A percentile compares a stretch with the other conserved stretches of the same genome.
These are phyloP conservation scores for Corynorhinus townsendii DNA, from an alignment of 2,113 vertebrate genomes.

Conservation along the genomic window DNA sequence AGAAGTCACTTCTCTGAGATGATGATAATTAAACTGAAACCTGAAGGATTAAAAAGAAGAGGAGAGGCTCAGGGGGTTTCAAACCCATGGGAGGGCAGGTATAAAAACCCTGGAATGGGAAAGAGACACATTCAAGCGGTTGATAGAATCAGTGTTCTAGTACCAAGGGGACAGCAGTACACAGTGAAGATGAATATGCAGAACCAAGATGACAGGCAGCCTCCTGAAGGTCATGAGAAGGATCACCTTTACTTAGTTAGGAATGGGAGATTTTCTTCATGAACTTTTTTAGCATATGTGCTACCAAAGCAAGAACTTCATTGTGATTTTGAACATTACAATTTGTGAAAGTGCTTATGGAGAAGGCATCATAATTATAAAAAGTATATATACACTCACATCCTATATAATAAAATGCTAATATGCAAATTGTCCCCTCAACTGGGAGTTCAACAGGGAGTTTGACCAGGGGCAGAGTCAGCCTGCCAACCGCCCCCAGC, in stretches of 20 bases:
- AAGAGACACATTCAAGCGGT: not conserved
- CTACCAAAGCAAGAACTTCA: not conserved
- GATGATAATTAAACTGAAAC: not conserved
- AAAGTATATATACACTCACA: not conserved
- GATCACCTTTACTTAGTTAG: not conserved
- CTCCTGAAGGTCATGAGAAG: not conserved
- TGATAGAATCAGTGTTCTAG: not conserved
- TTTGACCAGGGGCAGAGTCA: too few species aligned
- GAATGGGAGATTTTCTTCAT: not conserved
- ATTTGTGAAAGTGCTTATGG: not conserved
- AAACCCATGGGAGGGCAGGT: not conserved
- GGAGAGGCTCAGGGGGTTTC: not conserved
- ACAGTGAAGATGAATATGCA: not conserved
- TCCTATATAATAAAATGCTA: too few species aligned
- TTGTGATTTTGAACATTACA: not conserved
- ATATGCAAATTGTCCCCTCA: too few species aligned
- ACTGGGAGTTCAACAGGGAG: too few species aligned
- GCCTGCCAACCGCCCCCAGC: too few species aligned
- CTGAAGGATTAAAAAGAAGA: not conserved
- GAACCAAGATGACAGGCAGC: not conserved
- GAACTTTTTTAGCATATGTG: not conserved
- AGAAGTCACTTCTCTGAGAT: not conserved
- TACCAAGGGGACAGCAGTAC: not conserved
- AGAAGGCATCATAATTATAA: not conserved
- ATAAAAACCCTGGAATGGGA: not conserved